A percentile compares a stretch with the other conserved stretches of the same genome.
These are phyloP conservation scores for Arvicanthis niloticus DNA, from an alignment of 2,113 vertebrate species.

Conservation along the genomic window DNA sequence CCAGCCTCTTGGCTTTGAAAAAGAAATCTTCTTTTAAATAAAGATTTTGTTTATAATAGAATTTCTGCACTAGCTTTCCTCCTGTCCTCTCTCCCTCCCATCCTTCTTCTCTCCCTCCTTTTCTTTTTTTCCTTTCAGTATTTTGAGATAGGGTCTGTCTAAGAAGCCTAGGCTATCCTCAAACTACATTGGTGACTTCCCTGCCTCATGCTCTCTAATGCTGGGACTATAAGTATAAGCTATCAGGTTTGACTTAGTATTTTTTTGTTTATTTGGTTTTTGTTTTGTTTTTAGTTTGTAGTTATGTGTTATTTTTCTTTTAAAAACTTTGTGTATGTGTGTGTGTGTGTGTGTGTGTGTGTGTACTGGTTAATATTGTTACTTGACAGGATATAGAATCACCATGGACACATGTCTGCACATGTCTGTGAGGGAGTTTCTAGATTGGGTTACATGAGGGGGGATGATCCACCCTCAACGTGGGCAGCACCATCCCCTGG, in stretches of 20 bases:
- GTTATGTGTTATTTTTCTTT: background rate
- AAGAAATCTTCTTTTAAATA: background rate
- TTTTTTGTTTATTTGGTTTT: background rate
- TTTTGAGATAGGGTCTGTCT: background rate
- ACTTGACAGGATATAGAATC: background rate
- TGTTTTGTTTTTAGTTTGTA: background rate
- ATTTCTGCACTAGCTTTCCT: background rate
- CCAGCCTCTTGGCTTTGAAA: background rate
- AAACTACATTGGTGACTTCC: background rate
- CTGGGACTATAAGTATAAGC: background rate
- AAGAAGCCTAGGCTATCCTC: background rate
- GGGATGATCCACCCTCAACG: background rate
- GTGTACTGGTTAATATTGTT: too few species aligned
- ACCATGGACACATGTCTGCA: background rate
- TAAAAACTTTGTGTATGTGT: background rate
- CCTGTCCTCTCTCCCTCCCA: rapidly evolving
- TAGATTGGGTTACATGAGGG: background rate
- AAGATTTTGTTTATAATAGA: background rate
- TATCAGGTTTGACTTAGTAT: background rate
- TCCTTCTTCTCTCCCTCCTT: background rate
- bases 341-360: background rate
- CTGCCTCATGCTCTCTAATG: background rate
- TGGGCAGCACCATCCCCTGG: background rate
- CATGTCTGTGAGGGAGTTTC: background rate
- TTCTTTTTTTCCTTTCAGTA: background rate